Evolutionary conservation across 1,140 invertebrate species (phyloP).

Genomic region (Drosophila punjabiensis): DNA sequence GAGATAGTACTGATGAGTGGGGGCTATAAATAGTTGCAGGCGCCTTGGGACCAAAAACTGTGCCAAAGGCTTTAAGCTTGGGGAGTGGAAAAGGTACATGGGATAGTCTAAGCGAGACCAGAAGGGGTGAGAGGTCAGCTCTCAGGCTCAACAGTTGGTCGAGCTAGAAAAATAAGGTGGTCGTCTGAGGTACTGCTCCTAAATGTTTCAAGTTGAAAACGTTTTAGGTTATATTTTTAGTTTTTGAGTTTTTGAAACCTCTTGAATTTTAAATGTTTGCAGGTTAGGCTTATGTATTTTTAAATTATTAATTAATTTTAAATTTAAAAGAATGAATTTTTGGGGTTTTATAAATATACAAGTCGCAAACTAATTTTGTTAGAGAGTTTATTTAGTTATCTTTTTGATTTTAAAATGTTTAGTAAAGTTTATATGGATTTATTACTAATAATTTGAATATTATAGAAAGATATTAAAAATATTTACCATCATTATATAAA

Average conservation of each 20-base stretch:
- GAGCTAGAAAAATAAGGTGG: neutral
- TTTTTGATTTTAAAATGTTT: too few species aligned
- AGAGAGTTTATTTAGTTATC: too few species aligned
- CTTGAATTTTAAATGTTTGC: neutral
- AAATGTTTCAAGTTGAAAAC: neutral
- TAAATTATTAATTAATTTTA: too few species aligned
- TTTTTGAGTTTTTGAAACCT: neutral
- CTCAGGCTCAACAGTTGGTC: conserved; percentile 45
- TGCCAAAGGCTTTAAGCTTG: conserved; percentile 62
- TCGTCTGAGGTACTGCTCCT: neutral
- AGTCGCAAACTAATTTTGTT: too few species aligned
- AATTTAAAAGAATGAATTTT: too few species aligned
- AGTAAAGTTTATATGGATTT: too few species aligned
- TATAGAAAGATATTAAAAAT: too few species aligned
- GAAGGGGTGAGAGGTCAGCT: conserved; percentile 19
- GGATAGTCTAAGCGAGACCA: conserved; percentile 8
- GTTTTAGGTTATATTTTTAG: neutral
- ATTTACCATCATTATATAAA: too few species aligned
- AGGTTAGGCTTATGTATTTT: too few species aligned
- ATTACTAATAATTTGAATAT: too few species aligned
- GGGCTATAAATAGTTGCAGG: conserved; percentile 71
- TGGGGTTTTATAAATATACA: too few species aligned
- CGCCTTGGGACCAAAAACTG: conserved; percentile 69
- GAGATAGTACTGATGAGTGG: conserved; percentile 25
- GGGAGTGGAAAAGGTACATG: conserved; percentile 17